Conservation (phyloP, 1,140 invertebrate genomes). For the Harlomillsia oculata region DNA sequence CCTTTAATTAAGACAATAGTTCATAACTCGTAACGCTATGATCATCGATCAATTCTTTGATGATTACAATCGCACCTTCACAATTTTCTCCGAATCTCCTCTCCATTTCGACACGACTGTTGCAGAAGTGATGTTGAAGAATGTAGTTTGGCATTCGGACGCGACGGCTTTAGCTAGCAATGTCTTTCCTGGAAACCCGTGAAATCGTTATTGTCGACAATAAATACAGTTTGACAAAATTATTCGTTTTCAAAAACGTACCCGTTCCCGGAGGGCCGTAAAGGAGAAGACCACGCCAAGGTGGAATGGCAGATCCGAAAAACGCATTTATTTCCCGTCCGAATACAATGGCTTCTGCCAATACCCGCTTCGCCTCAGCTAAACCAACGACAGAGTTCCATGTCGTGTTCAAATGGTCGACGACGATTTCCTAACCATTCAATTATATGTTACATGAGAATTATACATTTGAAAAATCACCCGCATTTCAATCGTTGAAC, state of each 20-base stretch:
- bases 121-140: constrained; percentile 84
- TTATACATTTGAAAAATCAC: too few relatives aligned
- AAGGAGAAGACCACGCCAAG: constrained; percentile 75
- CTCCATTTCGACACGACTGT: constrained; percentile 86
- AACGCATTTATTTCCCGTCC: constrained; percentile 74
- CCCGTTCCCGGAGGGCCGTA: constrained; percentile 73
- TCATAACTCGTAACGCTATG: constrained; percentile 46
- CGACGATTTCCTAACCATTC: constrained; percentile 63
- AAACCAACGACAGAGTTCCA: constrained; percentile 63
- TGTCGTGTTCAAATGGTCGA: constrained; percentile 51
- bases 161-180: constrained; percentile 79
- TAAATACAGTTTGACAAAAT: too few relatives aligned
- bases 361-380: constrained; percentile 61
- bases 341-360: constrained; percentile 84
- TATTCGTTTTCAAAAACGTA: constrained; percentile 5
- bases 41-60: constrained; percentile 30
- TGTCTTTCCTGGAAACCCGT: constrained; percentile 62
- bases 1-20: constrained; percentile 42
- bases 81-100: constrained; percentile 86
- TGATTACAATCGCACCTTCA: constrained; percentile 55
- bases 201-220: background rate
- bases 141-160: constrained; percentile 70
- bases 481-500: too few relatives aligned
- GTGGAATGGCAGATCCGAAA: constrained; percentile 64
- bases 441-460: too few relatives aligned